Evolutionary conservation across 2,797 vertebrate species (phyloP).

Genomic region (Harpagifer antarcticus): DNA sequence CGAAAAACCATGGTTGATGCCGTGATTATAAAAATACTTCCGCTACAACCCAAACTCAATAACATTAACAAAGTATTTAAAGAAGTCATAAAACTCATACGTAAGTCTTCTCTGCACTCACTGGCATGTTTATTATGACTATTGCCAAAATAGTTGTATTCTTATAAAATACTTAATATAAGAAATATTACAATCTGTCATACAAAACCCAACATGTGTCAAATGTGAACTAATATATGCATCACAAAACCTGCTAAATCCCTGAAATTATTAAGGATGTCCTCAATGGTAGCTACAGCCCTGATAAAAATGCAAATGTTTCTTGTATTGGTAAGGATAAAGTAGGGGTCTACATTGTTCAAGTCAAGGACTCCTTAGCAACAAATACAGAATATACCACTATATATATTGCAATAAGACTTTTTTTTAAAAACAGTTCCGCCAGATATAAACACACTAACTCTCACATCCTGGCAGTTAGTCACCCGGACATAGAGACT

Average conservation of each 20-base stretch:
- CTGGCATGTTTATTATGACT: neutral
- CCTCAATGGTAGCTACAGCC: neutral
- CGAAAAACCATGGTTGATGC: neutral
- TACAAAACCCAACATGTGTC: neutral
- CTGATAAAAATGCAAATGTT: neutral
- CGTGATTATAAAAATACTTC: neutral
- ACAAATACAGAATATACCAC: too few relatives aligned
- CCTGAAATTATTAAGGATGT: neutral
- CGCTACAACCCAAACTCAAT: neutral
- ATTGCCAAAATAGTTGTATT: neutral
- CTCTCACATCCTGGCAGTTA: constrained; percentile 14
- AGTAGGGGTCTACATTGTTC: too few relatives aligned
- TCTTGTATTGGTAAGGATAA: neutral
- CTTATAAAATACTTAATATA: neutral
- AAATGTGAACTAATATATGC: neutral
- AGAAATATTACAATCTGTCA: neutral
- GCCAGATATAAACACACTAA: neutral
- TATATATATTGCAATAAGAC: too few relatives aligned
- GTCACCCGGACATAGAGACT: neutral
- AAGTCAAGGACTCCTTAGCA: too few relatives aligned
- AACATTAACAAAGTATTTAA: neutral
- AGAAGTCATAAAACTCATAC: neutral
- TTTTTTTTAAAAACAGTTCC: neutral
- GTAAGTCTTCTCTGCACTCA: neutral
- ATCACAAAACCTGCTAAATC: neutral